These are phyloP conservation scores for Falco berigora DNA, from an alignment of 2,797 vertebrate species.

Conservation along the genomic window DNA sequence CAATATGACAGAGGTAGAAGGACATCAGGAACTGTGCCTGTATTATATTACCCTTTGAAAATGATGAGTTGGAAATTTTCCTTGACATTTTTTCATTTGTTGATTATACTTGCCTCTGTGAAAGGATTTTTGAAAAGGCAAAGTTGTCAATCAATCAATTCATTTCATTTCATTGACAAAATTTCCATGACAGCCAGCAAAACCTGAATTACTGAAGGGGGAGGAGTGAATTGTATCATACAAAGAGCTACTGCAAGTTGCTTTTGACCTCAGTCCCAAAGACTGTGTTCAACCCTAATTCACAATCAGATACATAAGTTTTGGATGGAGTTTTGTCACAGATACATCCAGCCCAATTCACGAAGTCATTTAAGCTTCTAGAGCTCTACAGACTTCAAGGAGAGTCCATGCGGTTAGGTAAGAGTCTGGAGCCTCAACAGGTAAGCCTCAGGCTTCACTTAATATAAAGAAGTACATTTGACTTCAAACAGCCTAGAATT, in stretches of 20 bases:
- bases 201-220: not conserved
- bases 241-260: not conserved
- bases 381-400: not conserved
- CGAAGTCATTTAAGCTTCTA: not conserved
- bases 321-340: not conserved
- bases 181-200: not conserved
- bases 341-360: not conserved
- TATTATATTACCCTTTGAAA: not conserved
- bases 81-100: not conserved
- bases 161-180: too few species aligned
- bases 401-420: not conserved
- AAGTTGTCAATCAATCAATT: too few species aligned
- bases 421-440: not conserved
- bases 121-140: too few species aligned
- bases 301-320: not conserved
- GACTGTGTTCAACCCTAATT: not conserved
- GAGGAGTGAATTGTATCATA: not conserved
- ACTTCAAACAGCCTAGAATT: not conserved
- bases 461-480: not conserved
- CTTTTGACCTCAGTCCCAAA: not conserved
- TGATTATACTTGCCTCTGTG: too few species aligned
- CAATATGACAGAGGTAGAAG: rapidly evolving
- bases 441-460: not conserved
- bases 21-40: not conserved
- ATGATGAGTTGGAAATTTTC: not conserved